Conservation (phyloP, 1,140 invertebrate species). For the Phocides pigmalion region DNA sequence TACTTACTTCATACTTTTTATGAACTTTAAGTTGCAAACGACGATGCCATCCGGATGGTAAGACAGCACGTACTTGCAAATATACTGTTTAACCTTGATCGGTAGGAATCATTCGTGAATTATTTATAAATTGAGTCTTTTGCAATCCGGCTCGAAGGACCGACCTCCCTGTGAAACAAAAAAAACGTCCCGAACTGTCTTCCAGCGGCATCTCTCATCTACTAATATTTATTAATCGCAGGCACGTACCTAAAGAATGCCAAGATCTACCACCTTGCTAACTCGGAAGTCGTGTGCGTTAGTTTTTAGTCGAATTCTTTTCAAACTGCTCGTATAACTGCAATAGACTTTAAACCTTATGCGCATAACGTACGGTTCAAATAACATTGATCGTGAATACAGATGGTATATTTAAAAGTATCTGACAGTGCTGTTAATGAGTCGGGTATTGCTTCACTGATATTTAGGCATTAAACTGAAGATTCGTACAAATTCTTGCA, state of each 20-base stretch:
- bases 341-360: neutral
- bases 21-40: too few relatives aligned
- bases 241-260: slow-evolving; percentile 35
- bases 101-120: too few relatives aligned
- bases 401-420: slow-evolving; percentile 19
- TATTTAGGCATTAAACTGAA: slow-evolving; percentile 38
- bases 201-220: slow-evolving; percentile 13
- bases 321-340: neutral
- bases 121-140: too few relatives aligned
- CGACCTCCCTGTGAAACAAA: neutral
- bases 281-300: slow-evolving; percentile 10
- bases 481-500: slow-evolving; percentile 35
- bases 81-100: too few relatives aligned
- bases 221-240: slow-evolving; percentile 49
- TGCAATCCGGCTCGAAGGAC: neutral
- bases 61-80: too few relatives aligned
- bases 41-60: too few relatives aligned
- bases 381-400: neutral
- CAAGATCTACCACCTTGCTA: slow-evolving; percentile 17
- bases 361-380: neutral
- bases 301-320: slow-evolving; percentile 1
- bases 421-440: slow-evolving; percentile 41
- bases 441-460: slow-evolving; percentile 41
- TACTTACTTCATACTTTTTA: too few relatives aligned
- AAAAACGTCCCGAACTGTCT: slow-evolving; percentile 5